phyloP scores from a whole-genome alignment of 35 echinoderm and acorn worm genomes.

The Heliocidaris tuberculata region DNA sequence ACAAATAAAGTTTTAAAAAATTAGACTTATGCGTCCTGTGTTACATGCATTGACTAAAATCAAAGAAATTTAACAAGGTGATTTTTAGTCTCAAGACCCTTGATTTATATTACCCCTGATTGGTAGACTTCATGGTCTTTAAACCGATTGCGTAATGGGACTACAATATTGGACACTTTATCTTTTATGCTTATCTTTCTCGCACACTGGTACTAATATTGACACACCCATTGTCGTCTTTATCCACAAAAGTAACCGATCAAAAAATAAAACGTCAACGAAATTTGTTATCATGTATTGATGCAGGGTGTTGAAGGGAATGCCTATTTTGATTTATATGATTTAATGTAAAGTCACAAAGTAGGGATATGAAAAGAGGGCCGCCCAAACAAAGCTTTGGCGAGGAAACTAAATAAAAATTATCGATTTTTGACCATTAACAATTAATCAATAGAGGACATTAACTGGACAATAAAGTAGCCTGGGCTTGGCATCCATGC shows the following conservation, averaged over 20 bases:
- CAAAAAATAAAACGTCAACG: not conserved
- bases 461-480: not conserved
- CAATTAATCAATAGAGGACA: not conserved
- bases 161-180: not conserved
- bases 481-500: not conserved
- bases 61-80: not conserved
- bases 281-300: not conserved
- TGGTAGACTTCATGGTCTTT: not conserved
- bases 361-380: not conserved
- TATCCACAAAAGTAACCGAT: not conserved
- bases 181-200: not conserved
- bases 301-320: not conserved
- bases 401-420: not conserved
- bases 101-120: not conserved
- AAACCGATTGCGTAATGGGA: not conserved
- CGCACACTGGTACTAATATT: not conserved
- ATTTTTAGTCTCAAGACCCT: not conserved
- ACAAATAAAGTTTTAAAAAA: not conserved
- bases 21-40: not conserved
- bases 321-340: not conserved
- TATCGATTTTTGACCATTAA: not conserved
- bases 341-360: not conserved
- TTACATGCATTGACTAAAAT: not conserved
- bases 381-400: not conserved
- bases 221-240: not conserved